Percentiles rank a stretch among this genome's conserved stretches.
Evolutionary conservation across 2,888 invertebrate genomes (phyloP).

Genomic region (Acleris sparsana): DNA sequence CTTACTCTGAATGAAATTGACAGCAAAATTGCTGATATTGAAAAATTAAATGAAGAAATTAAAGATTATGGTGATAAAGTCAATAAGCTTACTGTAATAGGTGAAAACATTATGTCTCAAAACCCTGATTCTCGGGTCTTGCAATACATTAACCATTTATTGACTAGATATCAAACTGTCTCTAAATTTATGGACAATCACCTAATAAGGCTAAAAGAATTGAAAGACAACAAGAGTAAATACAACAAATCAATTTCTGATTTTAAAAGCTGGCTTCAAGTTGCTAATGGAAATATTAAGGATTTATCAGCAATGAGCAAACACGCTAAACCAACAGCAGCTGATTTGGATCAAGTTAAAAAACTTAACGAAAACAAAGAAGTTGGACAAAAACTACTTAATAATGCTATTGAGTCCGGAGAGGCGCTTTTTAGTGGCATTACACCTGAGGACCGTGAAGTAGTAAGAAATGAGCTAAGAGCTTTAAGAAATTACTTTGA

Average conservation of each 20-base stretch:
- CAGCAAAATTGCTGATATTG: conserved; percentile 87
- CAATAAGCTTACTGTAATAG: conserved; percentile 86
- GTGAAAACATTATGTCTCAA: conserved; percentile 88
- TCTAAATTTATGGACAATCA: conserved; percentile 88
- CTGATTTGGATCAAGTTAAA: conserved; percentile 90
- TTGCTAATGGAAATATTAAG: conserved; percentile 89
- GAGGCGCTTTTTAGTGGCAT: conserved; percentile 94
- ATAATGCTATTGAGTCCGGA: conserved; percentile 92
- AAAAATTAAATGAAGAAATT: conserved; percentile 85
- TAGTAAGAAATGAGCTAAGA: conserved; percentile 91
- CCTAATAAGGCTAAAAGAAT: conserved; percentile 87
- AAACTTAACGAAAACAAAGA: conserved; percentile 89
- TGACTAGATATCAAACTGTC: conserved; percentile 89
- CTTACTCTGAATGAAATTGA: conserved; percentile 87
- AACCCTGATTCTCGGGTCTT: conserved; percentile 93
- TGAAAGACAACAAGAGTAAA: conserved; percentile 87
- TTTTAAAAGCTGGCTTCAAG: conserved; percentile 91
- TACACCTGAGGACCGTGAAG: conserved; percentile 93
- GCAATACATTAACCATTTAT: conserved; percentile 91
- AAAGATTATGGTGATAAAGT: conserved; percentile 86
- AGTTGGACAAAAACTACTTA: conserved; percentile 89
- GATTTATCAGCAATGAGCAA: conserved; percentile 89
- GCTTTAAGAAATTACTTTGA: conserved; percentile 92
- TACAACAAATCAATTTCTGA: conserved; percentile 87
- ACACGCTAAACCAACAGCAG: conserved; percentile 89